Percentiles rank a stretch among this genome's conserved stretches.
Evolutionary conservation across 2,113 vertebrate genomes (phyloP).

Genomic region (Gymnogyps californianus): DNA sequence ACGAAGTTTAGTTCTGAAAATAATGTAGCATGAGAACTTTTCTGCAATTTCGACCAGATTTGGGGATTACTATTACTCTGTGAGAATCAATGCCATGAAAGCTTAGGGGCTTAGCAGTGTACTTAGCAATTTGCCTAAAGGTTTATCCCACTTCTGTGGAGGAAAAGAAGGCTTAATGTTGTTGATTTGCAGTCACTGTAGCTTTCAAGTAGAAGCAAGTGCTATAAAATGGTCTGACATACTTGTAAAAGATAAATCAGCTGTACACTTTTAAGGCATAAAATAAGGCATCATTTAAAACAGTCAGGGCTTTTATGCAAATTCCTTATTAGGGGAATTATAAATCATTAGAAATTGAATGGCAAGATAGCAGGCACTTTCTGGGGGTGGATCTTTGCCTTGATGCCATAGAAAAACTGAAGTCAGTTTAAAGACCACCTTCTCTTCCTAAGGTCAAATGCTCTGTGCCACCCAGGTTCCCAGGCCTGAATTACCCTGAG

Average conservation of each 20-base stretch:
- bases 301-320: slow-evolving; percentile 51
- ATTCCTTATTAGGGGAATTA: slow-evolving; percentile 56
- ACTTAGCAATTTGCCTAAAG: slow-evolving; percentile 32
- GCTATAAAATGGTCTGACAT: slow-evolving; percentile 24
- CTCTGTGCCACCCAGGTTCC: background rate
- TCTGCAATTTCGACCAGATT: background rate
- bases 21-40: background rate
- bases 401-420: background rate
- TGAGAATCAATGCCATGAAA: background rate
- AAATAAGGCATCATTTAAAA: slow-evolving; percentile 14
- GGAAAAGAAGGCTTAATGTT: slow-evolving; percentile 29
- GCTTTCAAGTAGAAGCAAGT: slow-evolving; percentile 29
- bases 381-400: slow-evolving; percentile 21
- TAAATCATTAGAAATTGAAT: slow-evolving; percentile 39
- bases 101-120: slow-evolving; percentile 23
- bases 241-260: slow-evolving; percentile 39
- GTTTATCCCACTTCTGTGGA: slow-evolving; percentile 32
- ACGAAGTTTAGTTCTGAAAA: background rate
- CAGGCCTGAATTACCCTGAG: background rate
- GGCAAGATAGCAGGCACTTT: slow-evolving; percentile 3
- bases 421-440: background rate
- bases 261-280: slow-evolving; percentile 9
- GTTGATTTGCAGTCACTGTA: slow-evolving; percentile 43
- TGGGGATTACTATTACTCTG: background rate
- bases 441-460: background rate